Percentiles rank a stretch among this genome's conserved stretches.
Evolutionary conservation across 2,888 invertebrate species (phyloP).

Genomic region (Syrista parreyssii): DNA sequence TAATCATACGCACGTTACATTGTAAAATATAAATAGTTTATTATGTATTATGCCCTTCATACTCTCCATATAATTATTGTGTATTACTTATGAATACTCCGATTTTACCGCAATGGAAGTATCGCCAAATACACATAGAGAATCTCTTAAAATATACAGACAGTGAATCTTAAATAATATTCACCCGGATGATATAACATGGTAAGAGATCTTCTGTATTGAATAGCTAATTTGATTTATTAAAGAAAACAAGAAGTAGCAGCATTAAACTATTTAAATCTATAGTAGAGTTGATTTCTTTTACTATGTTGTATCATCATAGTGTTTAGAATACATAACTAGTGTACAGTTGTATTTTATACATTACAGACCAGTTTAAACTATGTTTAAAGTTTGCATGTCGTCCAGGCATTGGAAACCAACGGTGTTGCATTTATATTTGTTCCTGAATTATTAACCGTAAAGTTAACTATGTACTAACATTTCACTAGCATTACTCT

Average conservation of each 20-base stretch:
- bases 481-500: not conserved
- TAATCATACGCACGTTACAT: conserved; percentile 40
- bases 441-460: conserved; percentile 43
- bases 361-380: conserved; percentile 16
- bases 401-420: conserved; percentile 22
- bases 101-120: conserved; percentile 28
- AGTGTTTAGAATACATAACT: not conserved
- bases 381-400: conserved; percentile 17
- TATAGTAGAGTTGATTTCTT: not conserved
- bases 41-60: conserved; percentile 42
- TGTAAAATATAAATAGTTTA: conserved; percentile 51
- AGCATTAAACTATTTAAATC: not conserved
- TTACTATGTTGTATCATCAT: not conserved
- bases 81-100: conserved; percentile 35
- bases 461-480: conserved; percentile 34
- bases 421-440: conserved; percentile 42
- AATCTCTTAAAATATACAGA: not conserved
- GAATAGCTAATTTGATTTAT: not conserved
- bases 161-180: not conserved
- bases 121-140: not conserved
- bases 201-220: not conserved
- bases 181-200: not conserved
- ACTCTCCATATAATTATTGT: conserved; percentile 39
- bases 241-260: not conserved
- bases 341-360: conserved; percentile 20